Base-by-base conservation (phyloP, 2,797 vertebrate species). In the Melanogrammus aeglefinus region DNA sequence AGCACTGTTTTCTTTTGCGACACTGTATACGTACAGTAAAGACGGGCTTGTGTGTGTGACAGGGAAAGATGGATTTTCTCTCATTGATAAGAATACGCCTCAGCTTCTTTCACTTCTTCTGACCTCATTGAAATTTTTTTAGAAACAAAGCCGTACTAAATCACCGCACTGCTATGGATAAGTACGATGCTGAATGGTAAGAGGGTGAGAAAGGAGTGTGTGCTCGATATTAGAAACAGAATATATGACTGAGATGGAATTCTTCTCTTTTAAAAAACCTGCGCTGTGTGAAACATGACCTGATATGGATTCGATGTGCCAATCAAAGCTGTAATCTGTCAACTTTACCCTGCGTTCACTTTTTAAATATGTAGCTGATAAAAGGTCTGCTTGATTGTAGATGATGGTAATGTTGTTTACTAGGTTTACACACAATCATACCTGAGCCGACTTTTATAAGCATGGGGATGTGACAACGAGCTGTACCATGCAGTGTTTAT, bases 231-330 rank as follows among this genome's bases (percentile, higher is more conserved):
- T 78, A 71, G 77, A 83, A 82, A 77, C 66, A 51, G 39, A 73
- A 29, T 33, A 66, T 76, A 66, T 77, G 71, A 73, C 51, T 12
- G 9, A 85, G 36, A 33, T 77, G 78, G 76, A 79, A 83, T 79
- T 78, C 80, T 75, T 66, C 63, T 73, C 6, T 72, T 9, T 71
- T 81, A 73, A 88, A 88, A 86, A 78, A 85, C 71, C 79, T 79
- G 81, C 81, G 83, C 88, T 90, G 89, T 91, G 85, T 78, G 78
- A 86, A 87, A 57, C 80, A 44, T 74, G 41, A 70, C 24, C 82
- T 85, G 81, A 87, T 75, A 86, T 90, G 84, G 77, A 81, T 89
- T 82, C 83, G 82, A 90, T 84, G 90, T 92, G 85, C 88, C 90
- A 89, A 87, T 88, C 83, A 76, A 84, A 89, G 84, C 80, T 80